Evolutionary conservation across 2,113 vertebrate genomes (phyloP).

Genomic region (Nanorana parkeri): DNA sequence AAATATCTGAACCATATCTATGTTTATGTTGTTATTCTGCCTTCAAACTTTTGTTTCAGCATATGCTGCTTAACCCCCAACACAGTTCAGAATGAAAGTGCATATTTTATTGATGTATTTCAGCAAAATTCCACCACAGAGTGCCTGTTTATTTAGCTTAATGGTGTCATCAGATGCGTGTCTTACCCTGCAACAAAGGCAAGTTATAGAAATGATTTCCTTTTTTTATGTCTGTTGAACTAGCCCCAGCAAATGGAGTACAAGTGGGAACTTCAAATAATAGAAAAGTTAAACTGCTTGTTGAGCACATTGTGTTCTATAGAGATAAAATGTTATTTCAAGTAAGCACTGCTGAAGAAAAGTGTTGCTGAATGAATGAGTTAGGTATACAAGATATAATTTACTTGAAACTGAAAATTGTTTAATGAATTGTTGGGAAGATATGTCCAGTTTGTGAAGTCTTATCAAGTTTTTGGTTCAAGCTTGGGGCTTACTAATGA

Average conservation of each 20-base stretch:
- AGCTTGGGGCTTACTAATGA: no score
- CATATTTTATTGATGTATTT: slow-evolving; percentile 30
- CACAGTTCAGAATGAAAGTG: slow-evolving; percentile 9
- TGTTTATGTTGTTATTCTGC: background rate
- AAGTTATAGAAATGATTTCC: background rate
- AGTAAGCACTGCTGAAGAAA: background rate
- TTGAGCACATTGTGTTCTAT: slow-evolving; percentile 13
- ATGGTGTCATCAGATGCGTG: slow-evolving; percentile 22
- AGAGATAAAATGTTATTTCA: slow-evolving; percentile 25
- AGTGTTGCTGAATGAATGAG: background rate
- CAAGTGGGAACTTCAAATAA: slow-evolving; percentile 14
- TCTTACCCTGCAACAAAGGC: slow-evolving; percentile 27
- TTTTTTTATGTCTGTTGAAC: background rate
- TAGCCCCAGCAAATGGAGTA: slow-evolving; percentile 12
- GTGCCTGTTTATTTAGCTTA: slow-evolving; percentile 24
- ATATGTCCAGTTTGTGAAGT: no score
- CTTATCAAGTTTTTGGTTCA: no score
- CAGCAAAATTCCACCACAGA: slow-evolving; percentile 5
- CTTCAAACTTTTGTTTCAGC: background rate
- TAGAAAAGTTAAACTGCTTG: slow-evolving; percentile 15
- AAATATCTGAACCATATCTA: no score
- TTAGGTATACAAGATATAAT: background rate
- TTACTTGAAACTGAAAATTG: background rate
- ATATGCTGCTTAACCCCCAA: slow-evolving; percentile 18
- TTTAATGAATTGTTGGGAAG: background rate